Percentiles rank a stretch among this genome's conserved stretches.
These are phyloP conservation scores for Apodemus sylvaticus DNA, from an alignment of 2,113 vertebrate species.

Conservation along the genomic window DNA sequence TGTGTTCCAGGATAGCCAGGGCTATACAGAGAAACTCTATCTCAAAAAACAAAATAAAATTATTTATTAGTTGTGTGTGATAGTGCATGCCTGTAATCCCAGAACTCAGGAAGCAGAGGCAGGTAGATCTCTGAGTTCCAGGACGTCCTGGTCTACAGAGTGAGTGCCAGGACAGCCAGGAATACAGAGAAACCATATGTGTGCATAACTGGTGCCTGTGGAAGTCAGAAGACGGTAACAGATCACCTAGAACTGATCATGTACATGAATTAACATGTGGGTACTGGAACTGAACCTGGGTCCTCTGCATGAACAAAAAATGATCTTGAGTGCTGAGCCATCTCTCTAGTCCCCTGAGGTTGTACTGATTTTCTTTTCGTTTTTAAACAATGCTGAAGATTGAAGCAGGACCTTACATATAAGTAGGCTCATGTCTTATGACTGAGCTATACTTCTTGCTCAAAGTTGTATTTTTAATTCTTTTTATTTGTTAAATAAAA, in stretches of 20 bases:
- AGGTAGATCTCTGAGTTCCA: too few species aligned
- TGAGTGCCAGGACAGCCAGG: too few species aligned
- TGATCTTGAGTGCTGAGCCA: background rate
- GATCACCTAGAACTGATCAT: background rate
- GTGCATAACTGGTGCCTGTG: background rate
- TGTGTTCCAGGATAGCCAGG: too few species aligned
- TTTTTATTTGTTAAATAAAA: conserved; percentile 19
- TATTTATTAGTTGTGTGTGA: too few species aligned
- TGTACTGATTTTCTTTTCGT: background rate
- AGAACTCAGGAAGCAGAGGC: too few species aligned
- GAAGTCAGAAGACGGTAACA: background rate
- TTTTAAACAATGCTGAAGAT: background rate
- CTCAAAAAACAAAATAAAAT: too few species aligned
- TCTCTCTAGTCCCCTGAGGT: background rate
- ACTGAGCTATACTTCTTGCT: background rate
- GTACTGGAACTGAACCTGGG: background rate
- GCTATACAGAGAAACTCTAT: too few species aligned
- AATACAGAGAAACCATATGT: background rate
- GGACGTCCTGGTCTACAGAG: too few species aligned
- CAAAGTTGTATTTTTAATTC: conserved; percentile 15
- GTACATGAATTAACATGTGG: background rate
- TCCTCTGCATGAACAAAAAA: background rate
- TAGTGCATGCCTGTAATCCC: too few species aligned
- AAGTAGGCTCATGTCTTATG: background rate
- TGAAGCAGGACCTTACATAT: background rate